phyloP scores from a whole-genome alignment of 35 echinoderm and acorn worm species.

The Eucidaris tribuloides region DNA sequence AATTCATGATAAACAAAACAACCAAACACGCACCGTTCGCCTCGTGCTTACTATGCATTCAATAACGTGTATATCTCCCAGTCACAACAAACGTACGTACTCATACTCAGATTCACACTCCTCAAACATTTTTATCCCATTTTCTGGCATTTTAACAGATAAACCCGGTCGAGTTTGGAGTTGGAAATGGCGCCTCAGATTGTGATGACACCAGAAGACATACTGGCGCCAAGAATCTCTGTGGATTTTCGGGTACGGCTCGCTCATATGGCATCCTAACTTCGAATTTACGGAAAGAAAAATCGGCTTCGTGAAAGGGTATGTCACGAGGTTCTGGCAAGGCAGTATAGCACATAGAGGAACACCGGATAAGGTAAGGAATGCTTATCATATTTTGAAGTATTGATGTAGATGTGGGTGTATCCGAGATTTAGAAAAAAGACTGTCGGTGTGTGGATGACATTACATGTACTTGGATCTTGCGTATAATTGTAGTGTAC shows the following conservation, averaged over 20 bases:
- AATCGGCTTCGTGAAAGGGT: constrained; percentile 74
- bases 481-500: too few relatives aligned
- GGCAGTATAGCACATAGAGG: constrained; percentile 86
- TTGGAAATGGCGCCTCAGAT: too few relatives aligned
- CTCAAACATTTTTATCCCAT: too few relatives aligned
- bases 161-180: too few relatives aligned
- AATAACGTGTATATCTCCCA: too few relatives aligned
- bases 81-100: too few relatives aligned
- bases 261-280: constrained; percentile 87
- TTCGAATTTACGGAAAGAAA: constrained; percentile 72
- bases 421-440: background rate
- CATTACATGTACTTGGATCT: too few relatives aligned
- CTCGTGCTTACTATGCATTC: too few relatives aligned
- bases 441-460: background rate
- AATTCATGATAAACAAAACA: too few relatives aligned
- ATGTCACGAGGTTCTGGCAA: constrained; percentile 93
- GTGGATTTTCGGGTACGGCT: constrained; percentile 96
- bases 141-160: too few relatives aligned
- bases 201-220: background rate
- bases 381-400: background rate
- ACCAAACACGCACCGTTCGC: too few relatives aligned
- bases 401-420: background rate
- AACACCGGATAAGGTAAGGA: constrained; percentile 68
- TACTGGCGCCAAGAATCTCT: constrained; percentile 33
- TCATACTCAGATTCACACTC: too few relatives aligned